Evolutionary conservation across 2,888 invertebrate species (phyloP), one percentile per base, ranked within the genome.

Genomic region (Scrobipalpa costella): DNA sequence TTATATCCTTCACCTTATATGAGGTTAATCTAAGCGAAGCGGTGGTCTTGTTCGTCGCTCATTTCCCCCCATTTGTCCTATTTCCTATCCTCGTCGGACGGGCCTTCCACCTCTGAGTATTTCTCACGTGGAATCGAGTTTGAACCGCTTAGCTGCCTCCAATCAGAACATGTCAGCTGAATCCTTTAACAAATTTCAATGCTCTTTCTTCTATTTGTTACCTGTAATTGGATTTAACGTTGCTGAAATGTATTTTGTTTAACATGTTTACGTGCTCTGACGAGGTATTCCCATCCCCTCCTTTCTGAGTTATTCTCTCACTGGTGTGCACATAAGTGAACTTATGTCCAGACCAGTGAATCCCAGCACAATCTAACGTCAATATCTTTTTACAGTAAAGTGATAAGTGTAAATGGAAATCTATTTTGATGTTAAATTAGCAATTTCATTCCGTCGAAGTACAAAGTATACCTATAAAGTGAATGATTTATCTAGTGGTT

Each of bases 71-170:
- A 67, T 75, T 81, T 63, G 73, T 81, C 79, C 88, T 78, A 81
- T 82, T 85, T 90, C 91, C 85, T 84, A 79, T 81, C 88, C 79
- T 74, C 77, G 81, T 83, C 82, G 81, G 85, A 76, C 80, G 86
- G 86, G 90, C 93, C 92, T 92, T 91, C 85, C 92, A 92, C 90
- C 92, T 87, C 92, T 91, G 88, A 85, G 81, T 71, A 69, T 68
- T 67, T 69, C 81, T 90, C 83, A 91, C 67, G 90, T 92, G 91
- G 85, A 87, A 90, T 91, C 90, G 64, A 74, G 73, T 66, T 77
- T 68, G 90, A 91, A 88, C 84, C 89, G 91, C 90, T 85, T 75
- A 91, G 91, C 91, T 91, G 91, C 91, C 91, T 91, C 84, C 67
- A 67, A 67, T 63, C 73, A 76, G 80, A 84, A 78, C 74, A 80